These are phyloP conservation scores for Platysteira castanea DNA, from an alignment of 2,113 vertebrate genomes.

Conservation along the genomic window DNA sequence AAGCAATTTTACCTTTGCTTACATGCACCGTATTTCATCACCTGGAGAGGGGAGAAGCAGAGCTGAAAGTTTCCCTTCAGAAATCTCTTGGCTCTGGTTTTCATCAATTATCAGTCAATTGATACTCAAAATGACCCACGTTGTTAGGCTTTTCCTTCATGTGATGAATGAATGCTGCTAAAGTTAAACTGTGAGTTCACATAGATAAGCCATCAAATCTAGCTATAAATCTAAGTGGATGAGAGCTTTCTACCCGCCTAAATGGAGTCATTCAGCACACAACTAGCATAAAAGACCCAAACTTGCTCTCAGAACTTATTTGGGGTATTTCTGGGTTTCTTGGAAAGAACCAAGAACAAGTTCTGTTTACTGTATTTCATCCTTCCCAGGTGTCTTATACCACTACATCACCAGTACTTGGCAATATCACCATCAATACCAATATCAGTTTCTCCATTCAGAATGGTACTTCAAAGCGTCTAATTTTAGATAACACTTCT, in stretches of 20 bases:
- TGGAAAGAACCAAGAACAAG: neutral
- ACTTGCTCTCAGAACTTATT: neutral
- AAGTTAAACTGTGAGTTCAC: neutral
- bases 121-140: neutral
- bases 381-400: neutral
- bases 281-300: neutral
- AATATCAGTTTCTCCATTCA: neutral
- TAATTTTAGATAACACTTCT: neutral
- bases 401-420: neutral
- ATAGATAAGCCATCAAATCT: neutral
- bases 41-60: neutral
- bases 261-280: neutral
- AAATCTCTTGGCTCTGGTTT: neutral
- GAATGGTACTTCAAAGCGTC: neutral
- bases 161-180: neutral
- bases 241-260: neutral
- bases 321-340: neutral
- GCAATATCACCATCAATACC: neutral
- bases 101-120: neutral
- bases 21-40: fast-evolving
- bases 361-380: neutral
- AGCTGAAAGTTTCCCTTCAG: neutral
- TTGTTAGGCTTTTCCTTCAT: neutral
- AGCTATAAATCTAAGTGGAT: neutral
- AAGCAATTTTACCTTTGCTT: neutral